Conservation (phyloP, 1,140 invertebrate genomes). For the Oncopeltus fasciatus region DNA sequence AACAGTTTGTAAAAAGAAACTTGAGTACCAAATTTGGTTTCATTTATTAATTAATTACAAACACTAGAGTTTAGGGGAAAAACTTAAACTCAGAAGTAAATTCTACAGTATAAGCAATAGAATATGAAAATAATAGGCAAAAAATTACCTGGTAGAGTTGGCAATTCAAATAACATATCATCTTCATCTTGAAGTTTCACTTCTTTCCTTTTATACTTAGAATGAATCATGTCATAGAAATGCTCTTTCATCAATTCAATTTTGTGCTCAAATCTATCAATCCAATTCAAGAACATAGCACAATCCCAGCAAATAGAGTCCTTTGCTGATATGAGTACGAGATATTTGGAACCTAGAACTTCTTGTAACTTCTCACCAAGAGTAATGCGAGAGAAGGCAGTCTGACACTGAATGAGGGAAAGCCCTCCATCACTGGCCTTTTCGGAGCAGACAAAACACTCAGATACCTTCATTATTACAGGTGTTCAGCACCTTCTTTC, state of each 20-base stretch:
- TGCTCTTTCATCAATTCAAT: constrained; percentile 15
- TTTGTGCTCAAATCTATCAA: constrained; percentile 16
- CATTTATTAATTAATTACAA: background rate
- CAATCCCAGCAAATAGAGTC: constrained; percentile 17
- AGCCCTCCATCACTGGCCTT: constrained; percentile 14
- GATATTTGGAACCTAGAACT: constrained; percentile 14
- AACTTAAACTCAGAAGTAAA: too few relatives aligned
- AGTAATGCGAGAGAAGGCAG: constrained; percentile 14
- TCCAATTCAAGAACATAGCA: constrained; percentile 16
- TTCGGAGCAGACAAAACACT: constrained; percentile 14
- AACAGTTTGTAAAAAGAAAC: too few relatives aligned
- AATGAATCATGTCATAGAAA: constrained; percentile 4
- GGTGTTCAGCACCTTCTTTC: too few relatives aligned
- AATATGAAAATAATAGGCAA: background rate
- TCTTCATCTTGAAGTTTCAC: background rate
- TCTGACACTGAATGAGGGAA: constrained; percentile 9
- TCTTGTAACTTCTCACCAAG: constrained; percentile 18
- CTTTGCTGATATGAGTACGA: constrained; percentile 8
- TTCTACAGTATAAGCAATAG: too few relatives aligned
- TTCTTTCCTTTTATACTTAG: constrained; percentile 8
- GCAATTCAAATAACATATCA: background rate
- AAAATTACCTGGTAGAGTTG: background rate
- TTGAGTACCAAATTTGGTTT: background rate
- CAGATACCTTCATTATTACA: too few relatives aligned
- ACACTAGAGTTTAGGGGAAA: too few relatives aligned